Conservation (phyloP, 2,113 vertebrate genomes). For the Columba livia region DNA sequence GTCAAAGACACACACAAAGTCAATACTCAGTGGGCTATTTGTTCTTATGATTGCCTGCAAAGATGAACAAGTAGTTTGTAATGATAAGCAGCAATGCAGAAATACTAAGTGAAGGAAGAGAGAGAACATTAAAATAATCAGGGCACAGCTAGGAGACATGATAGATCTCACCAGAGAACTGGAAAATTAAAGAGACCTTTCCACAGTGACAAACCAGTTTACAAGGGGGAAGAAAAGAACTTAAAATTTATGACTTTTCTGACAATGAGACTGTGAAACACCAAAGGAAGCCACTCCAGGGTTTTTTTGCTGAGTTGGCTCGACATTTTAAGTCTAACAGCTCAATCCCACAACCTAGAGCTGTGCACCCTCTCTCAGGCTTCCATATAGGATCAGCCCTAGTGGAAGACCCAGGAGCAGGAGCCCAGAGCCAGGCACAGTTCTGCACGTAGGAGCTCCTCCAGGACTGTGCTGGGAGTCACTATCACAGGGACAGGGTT, state of each 20-base stretch:
- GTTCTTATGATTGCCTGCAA: background rate
- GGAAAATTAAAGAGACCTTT: background rate
- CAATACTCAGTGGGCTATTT: background rate
- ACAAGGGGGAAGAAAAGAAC: background rate
- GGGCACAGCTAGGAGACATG: background rate
- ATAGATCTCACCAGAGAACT: background rate
- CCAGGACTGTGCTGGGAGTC: background rate
- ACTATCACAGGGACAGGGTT: accelerated
- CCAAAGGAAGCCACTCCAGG: background rate
- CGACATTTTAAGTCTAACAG: background rate
- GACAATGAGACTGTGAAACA: background rate
- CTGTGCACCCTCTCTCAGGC: background rate
- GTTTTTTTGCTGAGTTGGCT: background rate
- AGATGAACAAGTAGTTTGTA: conserved; percentile 5
- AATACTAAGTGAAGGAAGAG: background rate
- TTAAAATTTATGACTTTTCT: background rate
- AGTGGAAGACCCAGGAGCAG: background rate
- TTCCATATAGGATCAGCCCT: background rate
- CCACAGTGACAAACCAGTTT: background rate
- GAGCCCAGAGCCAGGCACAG: background rate
- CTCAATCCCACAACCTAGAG: background rate
- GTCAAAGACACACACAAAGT: background rate
- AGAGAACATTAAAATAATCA: background rate
- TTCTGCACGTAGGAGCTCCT: accelerated
- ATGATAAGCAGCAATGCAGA: background rate